These are phyloP conservation scores for Phyllostomus hastatus DNA, from an alignment of 2,113 vertebrate species.

Conservation along the genomic window DNA sequence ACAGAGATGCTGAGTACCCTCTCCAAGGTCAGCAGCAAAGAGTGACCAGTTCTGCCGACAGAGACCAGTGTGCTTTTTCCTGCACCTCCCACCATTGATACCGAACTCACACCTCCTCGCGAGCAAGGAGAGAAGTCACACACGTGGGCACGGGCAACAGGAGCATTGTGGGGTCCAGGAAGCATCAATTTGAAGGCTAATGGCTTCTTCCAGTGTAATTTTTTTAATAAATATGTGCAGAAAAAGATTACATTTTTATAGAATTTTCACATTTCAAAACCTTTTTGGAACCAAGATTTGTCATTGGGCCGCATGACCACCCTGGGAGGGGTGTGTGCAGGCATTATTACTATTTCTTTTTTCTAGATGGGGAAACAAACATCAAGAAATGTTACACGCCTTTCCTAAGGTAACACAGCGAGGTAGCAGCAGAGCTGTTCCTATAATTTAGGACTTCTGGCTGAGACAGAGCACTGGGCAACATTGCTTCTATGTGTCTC, in stretches of 20 bases:
- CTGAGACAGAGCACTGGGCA: neutral
- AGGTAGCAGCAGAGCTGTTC: neutral
- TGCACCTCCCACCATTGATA: fast-evolving
- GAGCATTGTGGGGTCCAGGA: neutral
- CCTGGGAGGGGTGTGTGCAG: neutral
- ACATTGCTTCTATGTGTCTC: neutral
- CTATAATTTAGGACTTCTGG: neutral
- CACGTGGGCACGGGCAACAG: fast-evolving
- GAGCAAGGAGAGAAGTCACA: neutral
- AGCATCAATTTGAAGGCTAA: neutral
- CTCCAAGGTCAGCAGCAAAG: neutral
- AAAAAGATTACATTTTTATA: neutral
- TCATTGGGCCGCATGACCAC: neutral
- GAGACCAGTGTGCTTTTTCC: neutral
- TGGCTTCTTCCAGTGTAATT: neutral
- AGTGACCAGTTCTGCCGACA: neutral
- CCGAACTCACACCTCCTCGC: neutral
- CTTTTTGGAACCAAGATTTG: neutral
- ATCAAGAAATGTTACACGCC: neutral
- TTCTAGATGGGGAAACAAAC: neutral
- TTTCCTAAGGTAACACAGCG: neutral
- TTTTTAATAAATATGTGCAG: neutral
- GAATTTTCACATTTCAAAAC: neutral
- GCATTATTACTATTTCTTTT: neutral
- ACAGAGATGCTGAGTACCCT: neutral